Percentiles rank a stretch among this genome's conserved stretches.
Evolutionary conservation across 2,888 invertebrate genomes (phyloP).

Genomic region (Rapana venosa): DNA sequence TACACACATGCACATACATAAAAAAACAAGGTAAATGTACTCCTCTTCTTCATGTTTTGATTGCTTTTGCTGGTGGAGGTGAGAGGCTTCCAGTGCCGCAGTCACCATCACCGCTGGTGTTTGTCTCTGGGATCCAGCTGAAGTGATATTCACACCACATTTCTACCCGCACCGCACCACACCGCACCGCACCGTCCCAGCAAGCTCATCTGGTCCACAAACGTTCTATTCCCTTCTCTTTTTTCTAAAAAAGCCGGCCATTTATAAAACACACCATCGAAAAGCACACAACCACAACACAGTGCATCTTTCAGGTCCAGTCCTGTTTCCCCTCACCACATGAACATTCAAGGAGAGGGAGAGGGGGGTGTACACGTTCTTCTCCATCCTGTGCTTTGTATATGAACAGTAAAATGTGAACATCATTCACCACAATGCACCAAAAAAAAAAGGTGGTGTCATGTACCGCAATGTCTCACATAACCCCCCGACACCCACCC

Average conservation of each 20-base stretch:
- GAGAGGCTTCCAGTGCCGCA: too few relatives aligned
- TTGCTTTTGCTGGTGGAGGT: too few relatives aligned
- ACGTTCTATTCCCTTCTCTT: too few relatives aligned
- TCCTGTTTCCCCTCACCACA: too few relatives aligned
- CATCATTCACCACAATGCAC: not conserved
- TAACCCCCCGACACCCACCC: too few relatives aligned
- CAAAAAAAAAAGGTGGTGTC: not conserved
- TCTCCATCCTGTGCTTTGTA: not conserved
- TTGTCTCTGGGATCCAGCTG: not conserved
- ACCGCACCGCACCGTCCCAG: not conserved
- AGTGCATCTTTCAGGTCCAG: not conserved
- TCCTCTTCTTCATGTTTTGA: slow-evolving; percentile 37
- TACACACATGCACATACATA: not conserved
- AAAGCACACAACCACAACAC: not conserved
- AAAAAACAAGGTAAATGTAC: not conserved
- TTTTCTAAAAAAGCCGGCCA: too few relatives aligned
- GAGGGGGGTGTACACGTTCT: not conserved
- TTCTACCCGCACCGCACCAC: not conserved
- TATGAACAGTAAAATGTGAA: not conserved
- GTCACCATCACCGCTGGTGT: too few relatives aligned
- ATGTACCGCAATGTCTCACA: not conserved
- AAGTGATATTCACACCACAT: not conserved
- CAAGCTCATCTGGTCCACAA: slow-evolving; percentile 3
- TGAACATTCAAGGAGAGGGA: too few relatives aligned
- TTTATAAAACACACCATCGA: not conserved